Evolutionary conservation across 2,113 vertebrate species (phyloP), one percentile per base, ranked within the genome.

Genomic region (Pontoporia blainvillei): DNA sequence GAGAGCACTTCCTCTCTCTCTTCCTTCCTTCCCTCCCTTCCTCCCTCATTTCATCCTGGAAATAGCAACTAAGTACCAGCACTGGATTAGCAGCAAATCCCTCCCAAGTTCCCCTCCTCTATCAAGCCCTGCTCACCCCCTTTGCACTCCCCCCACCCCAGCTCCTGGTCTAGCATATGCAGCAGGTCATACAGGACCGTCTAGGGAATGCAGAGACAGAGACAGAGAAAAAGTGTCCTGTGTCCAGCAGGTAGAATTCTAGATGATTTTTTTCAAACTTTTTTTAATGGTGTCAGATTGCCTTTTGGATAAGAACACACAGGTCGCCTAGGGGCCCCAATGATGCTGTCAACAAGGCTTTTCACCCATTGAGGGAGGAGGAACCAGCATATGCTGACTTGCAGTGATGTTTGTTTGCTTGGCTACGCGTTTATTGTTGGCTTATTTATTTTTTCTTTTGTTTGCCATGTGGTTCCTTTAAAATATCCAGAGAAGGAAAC

Each of bases 401-500:
- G 39, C 72, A 54, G 3, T 23, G 18, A 34, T 79, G 7, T 81
- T 61, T 59, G 44, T 46, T 76, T 64, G 72, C 62, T 36, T 83
- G 57, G 78, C 21, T 44, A 0, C 44, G 18, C 83, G 20, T 91
- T 90, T 79, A 92, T 29, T 75, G 8, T 66, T 86, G 92, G 72
- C 75, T 89, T 94, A 11, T 69, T 95, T 94, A 23, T 94, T 72
- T 91, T 82, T 67, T 23, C 91, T 89, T 89, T 95, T 54, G 69
- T 96, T 89, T 89, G 76, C 15, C 62, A 11, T 62, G 44, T 31
- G 46, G 62, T 94, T 95, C 84, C 46, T 96, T 96, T 92, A 96
- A 94, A 90, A 96, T 75, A 97, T 62, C 44, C 62, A 36, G 90
- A 86, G 84, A 96, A 94, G 96, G 87, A 96, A 89, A 85, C 64